Evolutionary conservation across 2,113 vertebrate species (phyloP).

Genomic region (Notarius quadriscutis): DNA sequence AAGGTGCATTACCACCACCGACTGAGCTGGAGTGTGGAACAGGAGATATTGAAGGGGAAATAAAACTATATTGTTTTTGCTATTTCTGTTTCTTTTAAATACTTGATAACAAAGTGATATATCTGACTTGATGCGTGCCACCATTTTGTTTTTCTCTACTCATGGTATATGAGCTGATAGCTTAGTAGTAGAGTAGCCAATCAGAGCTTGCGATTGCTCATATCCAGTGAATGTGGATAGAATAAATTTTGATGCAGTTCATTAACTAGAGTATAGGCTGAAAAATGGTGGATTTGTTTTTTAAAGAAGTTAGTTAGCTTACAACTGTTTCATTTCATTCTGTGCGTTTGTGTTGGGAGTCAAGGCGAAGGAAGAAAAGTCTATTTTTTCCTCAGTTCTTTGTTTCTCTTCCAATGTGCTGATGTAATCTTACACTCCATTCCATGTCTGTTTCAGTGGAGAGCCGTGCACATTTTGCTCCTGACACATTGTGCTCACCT

Average conservation of each 20-base stretch:
- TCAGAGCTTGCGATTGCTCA: no score
- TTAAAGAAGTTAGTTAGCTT: neutral
- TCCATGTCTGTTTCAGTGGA: conserved; percentile 4
- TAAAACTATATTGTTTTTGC: no score
- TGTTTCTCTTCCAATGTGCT: conserved; percentile 22
- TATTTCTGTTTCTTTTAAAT: no score
- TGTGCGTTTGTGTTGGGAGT: neutral
- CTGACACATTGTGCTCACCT: conserved; percentile 22
- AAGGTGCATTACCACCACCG: no score
- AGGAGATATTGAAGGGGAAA: no score
- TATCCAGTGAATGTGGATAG: no score
- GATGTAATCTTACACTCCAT: conserved; percentile 28
- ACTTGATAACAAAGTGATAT: no score
- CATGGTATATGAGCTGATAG: no score
- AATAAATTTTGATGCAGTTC: neutral
- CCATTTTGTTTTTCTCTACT: no score
- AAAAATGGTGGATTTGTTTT: neutral
- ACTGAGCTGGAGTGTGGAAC: no score
- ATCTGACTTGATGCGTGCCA: no score
- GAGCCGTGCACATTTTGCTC: conserved; percentile 29
- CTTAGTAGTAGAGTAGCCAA: no score
- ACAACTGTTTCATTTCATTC: neutral
- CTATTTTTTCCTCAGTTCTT: neutral
- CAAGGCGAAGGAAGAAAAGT: neutral
- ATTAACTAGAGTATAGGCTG: neutral